Evolutionary conservation across 2,888 invertebrate species (phyloP).

Genomic region (Stenotaenia linearis): DNA sequence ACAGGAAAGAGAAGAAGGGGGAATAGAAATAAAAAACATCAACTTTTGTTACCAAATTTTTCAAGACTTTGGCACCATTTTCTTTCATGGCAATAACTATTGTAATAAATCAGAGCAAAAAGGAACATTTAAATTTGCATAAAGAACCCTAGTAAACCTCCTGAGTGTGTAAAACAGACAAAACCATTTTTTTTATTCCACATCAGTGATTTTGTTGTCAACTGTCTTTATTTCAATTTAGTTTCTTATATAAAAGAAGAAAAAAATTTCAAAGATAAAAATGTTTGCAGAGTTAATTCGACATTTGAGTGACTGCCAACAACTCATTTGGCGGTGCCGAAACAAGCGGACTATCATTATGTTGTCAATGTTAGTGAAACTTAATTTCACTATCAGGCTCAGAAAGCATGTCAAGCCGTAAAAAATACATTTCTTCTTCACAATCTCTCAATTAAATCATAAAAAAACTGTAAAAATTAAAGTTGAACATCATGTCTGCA

Average conservation of each 20-base stretch:
- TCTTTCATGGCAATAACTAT: background rate
- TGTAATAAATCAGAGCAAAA: background rate
- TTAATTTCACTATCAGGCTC: background rate
- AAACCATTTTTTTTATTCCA: background rate
- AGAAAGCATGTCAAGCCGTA: background rate
- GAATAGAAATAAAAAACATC: background rate
- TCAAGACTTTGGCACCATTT: background rate
- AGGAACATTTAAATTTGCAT: constrained; percentile 7
- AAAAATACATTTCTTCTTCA: background rate
- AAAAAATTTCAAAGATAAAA: background rate
- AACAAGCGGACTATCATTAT: background rate
- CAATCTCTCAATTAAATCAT: no score
- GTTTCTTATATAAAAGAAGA: background rate
- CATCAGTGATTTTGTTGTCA: constrained; percentile 1
- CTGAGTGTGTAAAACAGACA: background rate
- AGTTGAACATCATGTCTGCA: no score
- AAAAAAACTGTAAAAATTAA: no score
- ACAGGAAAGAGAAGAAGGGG: background rate
- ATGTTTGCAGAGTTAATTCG: background rate
- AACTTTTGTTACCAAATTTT: constrained; percentile 15
- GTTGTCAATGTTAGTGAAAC: background rate
- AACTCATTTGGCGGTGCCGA: background rate
- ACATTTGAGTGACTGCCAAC: background rate
- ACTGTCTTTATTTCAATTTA: constrained; percentile 8
- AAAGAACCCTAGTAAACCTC: background rate